A percentile compares a stretch with the other conserved stretches of the same genome.
Conservation (phyloP, 2,888 invertebrate genomes). For the Metalampra italica region DNA sequence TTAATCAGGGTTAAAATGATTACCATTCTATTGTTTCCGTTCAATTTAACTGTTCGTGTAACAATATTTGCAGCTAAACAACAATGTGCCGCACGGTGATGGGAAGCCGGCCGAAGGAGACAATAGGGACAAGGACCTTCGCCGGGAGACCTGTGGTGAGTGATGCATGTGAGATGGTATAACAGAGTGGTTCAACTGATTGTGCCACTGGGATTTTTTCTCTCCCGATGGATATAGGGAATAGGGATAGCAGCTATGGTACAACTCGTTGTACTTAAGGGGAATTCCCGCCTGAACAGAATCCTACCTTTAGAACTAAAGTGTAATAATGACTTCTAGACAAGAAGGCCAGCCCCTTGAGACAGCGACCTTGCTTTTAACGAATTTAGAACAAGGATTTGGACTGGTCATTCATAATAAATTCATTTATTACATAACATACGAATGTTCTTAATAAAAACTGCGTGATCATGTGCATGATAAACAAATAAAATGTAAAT, state of each 20-base stretch:
- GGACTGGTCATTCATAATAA: background rate
- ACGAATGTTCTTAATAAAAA: background rate
- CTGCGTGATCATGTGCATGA: background rate
- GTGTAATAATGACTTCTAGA: too few relatives aligned
- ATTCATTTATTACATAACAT: conserved; percentile 6
- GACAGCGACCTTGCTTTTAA: conserved; percentile 2
- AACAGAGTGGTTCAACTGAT: too few relatives aligned
- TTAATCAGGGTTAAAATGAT: background rate
- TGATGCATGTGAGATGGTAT: conserved; percentile 5
- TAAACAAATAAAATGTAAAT: background rate
- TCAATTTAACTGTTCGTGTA: conserved; percentile 6
- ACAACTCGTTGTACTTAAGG: too few relatives aligned
- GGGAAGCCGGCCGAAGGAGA: conserved; percentile 36
- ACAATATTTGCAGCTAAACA: conserved; percentile 46
- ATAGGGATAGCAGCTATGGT: too few relatives aligned
- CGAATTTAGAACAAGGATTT: conserved; percentile 9
- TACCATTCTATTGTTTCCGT: conserved; percentile 1
- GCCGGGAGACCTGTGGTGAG: conserved; percentile 57
- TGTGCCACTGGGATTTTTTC: background rate
- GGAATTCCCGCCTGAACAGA: too few relatives aligned
- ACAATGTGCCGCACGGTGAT: conserved; percentile 34
- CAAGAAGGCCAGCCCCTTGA: background rate
- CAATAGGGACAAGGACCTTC: conserved; percentile 53
- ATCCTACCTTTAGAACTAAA: too few relatives aligned
- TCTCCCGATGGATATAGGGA: too few relatives aligned